These are phyloP conservation scores for Mesocricetus auratus DNA, from an alignment of 2,113 vertebrate genomes.

Conservation along the genomic window DNA sequence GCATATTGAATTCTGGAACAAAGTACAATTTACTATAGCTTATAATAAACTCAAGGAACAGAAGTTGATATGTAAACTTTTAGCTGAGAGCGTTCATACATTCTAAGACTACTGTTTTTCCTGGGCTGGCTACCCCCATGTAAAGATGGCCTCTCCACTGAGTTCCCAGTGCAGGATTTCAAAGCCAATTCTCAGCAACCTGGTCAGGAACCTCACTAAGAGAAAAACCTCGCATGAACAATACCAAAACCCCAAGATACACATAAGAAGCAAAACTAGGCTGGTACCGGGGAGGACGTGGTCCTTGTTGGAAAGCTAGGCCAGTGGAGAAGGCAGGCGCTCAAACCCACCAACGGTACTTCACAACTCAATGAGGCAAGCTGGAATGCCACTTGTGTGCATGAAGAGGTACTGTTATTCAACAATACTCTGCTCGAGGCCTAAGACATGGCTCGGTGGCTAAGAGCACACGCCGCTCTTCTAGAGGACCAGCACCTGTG, in stretches of 20 bases:
- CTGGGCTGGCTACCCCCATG: not conserved
- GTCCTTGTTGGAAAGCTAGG: not conserved
- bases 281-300: not conserved
- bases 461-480: not conserved
- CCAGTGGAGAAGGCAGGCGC: not conserved
- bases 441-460: not conserved
- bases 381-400: not conserved
- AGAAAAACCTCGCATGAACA: not conserved
- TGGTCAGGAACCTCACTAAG: not conserved
- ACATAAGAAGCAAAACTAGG: not conserved
- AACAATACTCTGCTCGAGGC: not conserved
- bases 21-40: constrained; percentile 59
- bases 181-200: constrained; percentile 41
- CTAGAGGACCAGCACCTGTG: not conserved
- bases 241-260: not conserved
- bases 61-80: constrained; percentile 64
- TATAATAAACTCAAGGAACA: constrained; percentile 60
- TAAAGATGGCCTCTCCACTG: not conserved
- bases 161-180: not conserved
- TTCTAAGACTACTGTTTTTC: constrained; percentile 14
- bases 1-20: constrained; percentile 12
- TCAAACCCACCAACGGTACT: not conserved
- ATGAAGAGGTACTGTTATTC: not conserved
- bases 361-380: not conserved
- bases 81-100: constrained; percentile 61